Evolutionary conservation across 2,888 invertebrate genomes (phyloP).

Genomic region (Agonopterix subpropinquella): DNA sequence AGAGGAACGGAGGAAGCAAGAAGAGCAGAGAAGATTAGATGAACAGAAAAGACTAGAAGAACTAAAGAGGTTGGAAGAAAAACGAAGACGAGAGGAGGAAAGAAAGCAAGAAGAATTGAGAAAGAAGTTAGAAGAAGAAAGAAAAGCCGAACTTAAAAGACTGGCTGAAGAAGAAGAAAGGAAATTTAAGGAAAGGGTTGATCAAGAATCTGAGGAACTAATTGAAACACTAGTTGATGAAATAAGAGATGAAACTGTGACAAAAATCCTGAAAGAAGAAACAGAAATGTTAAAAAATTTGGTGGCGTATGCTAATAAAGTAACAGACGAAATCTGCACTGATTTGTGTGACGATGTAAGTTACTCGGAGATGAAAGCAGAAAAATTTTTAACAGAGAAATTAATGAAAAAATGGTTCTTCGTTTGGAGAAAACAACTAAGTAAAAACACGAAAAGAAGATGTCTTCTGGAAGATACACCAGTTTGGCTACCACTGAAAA

Average conservation of each 20-base stretch:
- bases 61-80: slow-evolving; percentile 30
- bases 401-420: slow-evolving; percentile 55
- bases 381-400: slow-evolving; percentile 43
- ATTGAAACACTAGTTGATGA: slow-evolving; percentile 46
- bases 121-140: slow-evolving; percentile 50
- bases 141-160: slow-evolving; percentile 41
- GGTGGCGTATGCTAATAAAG: slow-evolving; percentile 33
- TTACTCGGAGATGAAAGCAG: slow-evolving; percentile 50
- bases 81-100: slow-evolving; percentile 43
- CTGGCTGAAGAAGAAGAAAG: slow-evolving; percentile 47
- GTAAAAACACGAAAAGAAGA: slow-evolving; percentile 49
- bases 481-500: slow-evolving; percentile 55
- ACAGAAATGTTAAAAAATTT: slow-evolving; percentile 36
- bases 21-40: slow-evolving; percentile 17
- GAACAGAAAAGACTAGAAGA: slow-evolving; percentile 30
- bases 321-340: slow-evolving; percentile 40
- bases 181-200: slow-evolving; percentile 46
- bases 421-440: slow-evolving; percentile 50
- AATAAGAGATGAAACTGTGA: slow-evolving; percentile 39
- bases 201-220: slow-evolving; percentile 47
- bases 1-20: slow-evolving; percentile 20
- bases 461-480: slow-evolving; percentile 58
- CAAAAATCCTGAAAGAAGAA: slow-evolving; percentile 42
- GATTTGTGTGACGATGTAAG: slow-evolving; percentile 51
- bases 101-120: slow-evolving; percentile 42